Conservation (phyloP, 2,113 vertebrate genomes). For the Phrynosoma platyrhinos region DNA sequence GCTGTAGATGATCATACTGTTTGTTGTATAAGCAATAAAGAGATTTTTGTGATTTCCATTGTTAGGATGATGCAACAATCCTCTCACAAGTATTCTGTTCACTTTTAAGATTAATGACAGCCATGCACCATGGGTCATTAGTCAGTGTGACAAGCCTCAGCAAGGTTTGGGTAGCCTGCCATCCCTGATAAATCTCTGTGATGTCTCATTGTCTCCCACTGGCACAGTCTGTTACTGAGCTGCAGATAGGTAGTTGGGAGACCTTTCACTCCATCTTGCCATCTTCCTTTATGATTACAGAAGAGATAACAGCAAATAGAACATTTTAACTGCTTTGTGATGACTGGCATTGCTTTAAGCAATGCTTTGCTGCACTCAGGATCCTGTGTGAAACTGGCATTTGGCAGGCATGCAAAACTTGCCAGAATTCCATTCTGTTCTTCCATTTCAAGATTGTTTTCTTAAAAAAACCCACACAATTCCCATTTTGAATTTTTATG, state of each 20-base stretch:
- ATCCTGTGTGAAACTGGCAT: background rate
- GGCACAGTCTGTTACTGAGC: slow-evolving; percentile 11
- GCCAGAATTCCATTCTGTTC: background rate
- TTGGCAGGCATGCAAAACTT: background rate
- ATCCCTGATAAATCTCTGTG: background rate
- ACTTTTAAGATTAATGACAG: background rate
- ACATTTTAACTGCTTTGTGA: background rate
- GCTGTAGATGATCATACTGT: rapidly evolving
- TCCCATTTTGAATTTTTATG: background rate
- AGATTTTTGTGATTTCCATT: background rate
- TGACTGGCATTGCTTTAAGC: background rate
- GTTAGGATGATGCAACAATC: background rate
- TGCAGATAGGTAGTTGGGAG: background rate
- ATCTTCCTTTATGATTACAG: slow-evolving; percentile 28
- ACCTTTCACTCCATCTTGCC: background rate
- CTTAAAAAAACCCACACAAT: background rate
- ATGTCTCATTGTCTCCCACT: background rate
- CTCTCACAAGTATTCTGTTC: rapidly evolving
- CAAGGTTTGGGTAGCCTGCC: background rate
- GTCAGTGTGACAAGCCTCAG: background rate
- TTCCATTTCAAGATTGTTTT: background rate
- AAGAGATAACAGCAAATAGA: slow-evolving; percentile 18
- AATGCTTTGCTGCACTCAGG: background rate
- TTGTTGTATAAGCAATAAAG: background rate
- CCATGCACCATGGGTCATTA: background rate